A percentile compares a stretch with the other conserved stretches of the same genome.
Evolutionary conservation across 2,797 vertebrate genomes (phyloP).

Genomic region (Sebastes cheni): DNA sequence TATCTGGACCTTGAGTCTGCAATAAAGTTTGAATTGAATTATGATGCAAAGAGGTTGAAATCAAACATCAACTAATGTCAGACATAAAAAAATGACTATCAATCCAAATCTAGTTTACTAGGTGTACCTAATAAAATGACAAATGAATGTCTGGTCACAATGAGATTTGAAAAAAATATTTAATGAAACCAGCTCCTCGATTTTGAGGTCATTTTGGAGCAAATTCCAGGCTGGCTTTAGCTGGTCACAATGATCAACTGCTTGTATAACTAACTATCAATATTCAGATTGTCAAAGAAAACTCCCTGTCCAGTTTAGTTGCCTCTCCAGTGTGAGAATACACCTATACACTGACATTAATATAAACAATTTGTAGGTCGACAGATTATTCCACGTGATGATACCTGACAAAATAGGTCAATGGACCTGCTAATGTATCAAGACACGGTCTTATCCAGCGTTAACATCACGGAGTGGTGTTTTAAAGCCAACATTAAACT

Average conservation of each 20-base stretch:
- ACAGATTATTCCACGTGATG: neutral
- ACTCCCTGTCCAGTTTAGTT: neutral
- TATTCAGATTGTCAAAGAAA: neutral
- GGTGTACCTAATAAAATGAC: neutral
- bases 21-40: no score
- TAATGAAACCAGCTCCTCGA: fast-evolving
- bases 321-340: neutral
- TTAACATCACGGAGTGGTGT: neutral
- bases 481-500: neutral
- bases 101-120: neutral
- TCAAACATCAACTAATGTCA: neutral
- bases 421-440: neutral
- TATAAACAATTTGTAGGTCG: neutral
- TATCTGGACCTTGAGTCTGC: no score
- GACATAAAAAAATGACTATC: neutral
- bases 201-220: no score
- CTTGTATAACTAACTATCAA: neutral
- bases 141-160: neutral
- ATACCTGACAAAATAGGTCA: neutral
- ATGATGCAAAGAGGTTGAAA: neutral
- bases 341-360: neutral
- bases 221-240: no score
- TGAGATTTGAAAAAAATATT: no score
- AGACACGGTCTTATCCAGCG: neutral
- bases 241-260: neutral